Percentiles rank a stretch among this genome's conserved stretches.
phyloP scores from a whole-genome alignment of 2,797 vertebrate genomes.

The Kryptopterus vitreolus region DNA sequence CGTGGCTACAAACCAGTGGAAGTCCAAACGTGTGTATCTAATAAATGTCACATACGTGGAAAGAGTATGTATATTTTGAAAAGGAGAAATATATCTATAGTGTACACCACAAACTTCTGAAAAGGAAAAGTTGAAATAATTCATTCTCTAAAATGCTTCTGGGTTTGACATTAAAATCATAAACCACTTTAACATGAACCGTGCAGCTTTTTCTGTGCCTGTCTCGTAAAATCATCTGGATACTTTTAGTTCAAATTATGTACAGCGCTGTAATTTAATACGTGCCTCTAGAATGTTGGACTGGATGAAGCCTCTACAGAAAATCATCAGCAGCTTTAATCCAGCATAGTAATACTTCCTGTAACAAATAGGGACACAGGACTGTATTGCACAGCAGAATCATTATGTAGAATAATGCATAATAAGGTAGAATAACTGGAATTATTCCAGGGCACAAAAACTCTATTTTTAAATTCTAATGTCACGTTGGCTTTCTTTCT shows the following conservation, averaged over 20 bases:
- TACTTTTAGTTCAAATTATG: conserved; percentile 65
- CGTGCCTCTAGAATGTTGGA: conserved; percentile 65
- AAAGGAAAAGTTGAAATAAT: conserved; percentile 37
- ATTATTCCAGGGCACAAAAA: conserved; percentile 54
- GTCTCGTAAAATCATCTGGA: conserved; percentile 61
- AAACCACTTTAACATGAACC: conserved; percentile 51
- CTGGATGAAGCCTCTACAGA: conserved; percentile 63
- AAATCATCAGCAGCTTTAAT: conserved; percentile 75
- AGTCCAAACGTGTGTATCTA: conserved; percentile 24
- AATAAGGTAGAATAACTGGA: conserved; percentile 59
- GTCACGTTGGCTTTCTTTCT: conserved; percentile 41
- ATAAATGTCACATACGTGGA: conserved; percentile 28
- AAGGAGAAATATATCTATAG: conserved; percentile 5
- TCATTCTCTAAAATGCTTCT: conserved; percentile 41
- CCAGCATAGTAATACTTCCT: conserved; percentile 64
- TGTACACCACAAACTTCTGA: conserved; percentile 9
- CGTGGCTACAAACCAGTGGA: conserved; percentile 21
- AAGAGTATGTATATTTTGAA: conserved; percentile 33
- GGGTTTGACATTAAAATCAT: conserved; percentile 40
- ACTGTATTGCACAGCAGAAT: conserved; percentile 45
- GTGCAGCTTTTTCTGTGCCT: conserved; percentile 53
- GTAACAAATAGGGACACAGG: conserved; percentile 63
- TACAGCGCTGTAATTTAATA: conserved; percentile 69
- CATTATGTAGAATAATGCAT: conserved; percentile 52
- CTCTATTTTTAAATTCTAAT: conserved; percentile 51